Conservation (phyloP, 1,140 invertebrate genomes). For the Zaprionus ornatus region DNA sequence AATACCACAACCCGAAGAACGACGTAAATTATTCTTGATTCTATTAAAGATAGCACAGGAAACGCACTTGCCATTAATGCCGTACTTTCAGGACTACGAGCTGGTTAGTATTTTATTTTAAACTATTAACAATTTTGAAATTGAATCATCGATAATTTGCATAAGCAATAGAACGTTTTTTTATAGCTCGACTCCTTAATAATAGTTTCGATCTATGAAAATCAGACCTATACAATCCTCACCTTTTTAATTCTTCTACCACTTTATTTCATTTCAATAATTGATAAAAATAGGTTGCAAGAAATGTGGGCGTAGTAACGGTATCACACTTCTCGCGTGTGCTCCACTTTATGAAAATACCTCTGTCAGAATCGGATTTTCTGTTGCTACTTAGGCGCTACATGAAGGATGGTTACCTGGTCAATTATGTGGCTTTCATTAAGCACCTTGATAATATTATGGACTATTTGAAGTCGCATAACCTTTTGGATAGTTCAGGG, state of each 20-base stretch:
- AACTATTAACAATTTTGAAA: too few species aligned
- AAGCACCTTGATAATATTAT: slow-evolving; percentile 86
- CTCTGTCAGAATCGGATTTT: slow-evolving; percentile 88
- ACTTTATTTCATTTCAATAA: background rate
- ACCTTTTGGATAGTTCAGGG: slow-evolving; percentile 60
- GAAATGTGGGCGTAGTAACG: slow-evolving; percentile 88
- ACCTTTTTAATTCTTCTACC: background rate
- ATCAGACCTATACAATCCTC: background rate
- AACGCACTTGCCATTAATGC: slow-evolving; percentile 86
- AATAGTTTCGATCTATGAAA: background rate
- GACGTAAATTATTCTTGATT: slow-evolving; percentile 86
- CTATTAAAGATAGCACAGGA: slow-evolving; percentile 87
- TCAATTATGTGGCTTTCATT: slow-evolving; percentile 90
- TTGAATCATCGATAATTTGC: too few species aligned
- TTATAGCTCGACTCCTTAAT: background rate
- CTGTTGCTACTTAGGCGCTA: slow-evolving; percentile 88
- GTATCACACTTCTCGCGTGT: slow-evolving; percentile 89
- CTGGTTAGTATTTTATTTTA: slow-evolving; percentile 83
- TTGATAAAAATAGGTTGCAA: slow-evolving; percentile 85
- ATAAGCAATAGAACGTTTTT: background rate
- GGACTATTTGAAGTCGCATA: slow-evolving; percentile 59
- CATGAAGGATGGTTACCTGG: slow-evolving; percentile 88
- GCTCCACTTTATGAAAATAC: slow-evolving; percentile 87
- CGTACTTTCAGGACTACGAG: slow-evolving; percentile 91
- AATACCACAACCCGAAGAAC: slow-evolving; percentile 86